Evolutionary conservation across 2,113 vertebrate genomes (phyloP).

Genomic region (Nansenia antarctica): DNA sequence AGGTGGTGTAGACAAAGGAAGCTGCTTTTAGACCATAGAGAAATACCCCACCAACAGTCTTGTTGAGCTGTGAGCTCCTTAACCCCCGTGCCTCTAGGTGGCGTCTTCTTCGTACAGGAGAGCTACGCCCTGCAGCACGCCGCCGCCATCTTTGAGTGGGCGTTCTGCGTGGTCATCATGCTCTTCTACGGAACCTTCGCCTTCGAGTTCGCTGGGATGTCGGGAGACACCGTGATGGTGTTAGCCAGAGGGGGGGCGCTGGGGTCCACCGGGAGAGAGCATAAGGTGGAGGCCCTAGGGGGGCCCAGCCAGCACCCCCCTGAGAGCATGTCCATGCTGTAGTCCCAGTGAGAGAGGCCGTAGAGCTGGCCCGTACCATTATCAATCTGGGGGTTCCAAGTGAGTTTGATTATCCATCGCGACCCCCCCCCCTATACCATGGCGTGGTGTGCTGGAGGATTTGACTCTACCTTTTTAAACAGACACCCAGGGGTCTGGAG

Average conservation of each 20-base stretch:
- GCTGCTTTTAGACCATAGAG: background rate
- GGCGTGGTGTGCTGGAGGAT: constrained; percentile 17
- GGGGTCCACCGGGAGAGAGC: constrained; percentile 56
- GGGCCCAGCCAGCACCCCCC: constrained; percentile 46
- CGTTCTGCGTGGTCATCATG: constrained; percentile 85
- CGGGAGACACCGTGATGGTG: constrained; percentile 83
- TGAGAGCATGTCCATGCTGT: constrained; percentile 73
- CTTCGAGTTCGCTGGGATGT: constrained; percentile 83
- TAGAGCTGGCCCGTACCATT: constrained; percentile 23
- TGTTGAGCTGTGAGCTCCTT: constrained; percentile 66
- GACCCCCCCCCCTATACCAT: constrained; percentile 16
- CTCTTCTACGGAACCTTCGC: constrained; percentile 87
- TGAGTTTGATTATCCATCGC: constrained; percentile 45
- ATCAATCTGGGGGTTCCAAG: constrained; percentile 20
- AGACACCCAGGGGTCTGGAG: background rate
- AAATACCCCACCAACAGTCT: background rate
- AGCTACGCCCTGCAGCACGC: constrained; percentile 84
- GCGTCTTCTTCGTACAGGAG: constrained; percentile 85
- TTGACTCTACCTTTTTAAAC: background rate
- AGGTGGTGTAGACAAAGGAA: background rate
- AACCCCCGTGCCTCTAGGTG: constrained; percentile 72
- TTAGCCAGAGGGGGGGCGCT: constrained; percentile 67
- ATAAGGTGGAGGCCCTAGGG: constrained; percentile 64
- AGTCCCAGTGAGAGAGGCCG: constrained; percentile 35
- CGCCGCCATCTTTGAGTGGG: constrained; percentile 86